Conservation (phyloP, 2,888 invertebrate genomes). For the Graphium colonna region DNA sequence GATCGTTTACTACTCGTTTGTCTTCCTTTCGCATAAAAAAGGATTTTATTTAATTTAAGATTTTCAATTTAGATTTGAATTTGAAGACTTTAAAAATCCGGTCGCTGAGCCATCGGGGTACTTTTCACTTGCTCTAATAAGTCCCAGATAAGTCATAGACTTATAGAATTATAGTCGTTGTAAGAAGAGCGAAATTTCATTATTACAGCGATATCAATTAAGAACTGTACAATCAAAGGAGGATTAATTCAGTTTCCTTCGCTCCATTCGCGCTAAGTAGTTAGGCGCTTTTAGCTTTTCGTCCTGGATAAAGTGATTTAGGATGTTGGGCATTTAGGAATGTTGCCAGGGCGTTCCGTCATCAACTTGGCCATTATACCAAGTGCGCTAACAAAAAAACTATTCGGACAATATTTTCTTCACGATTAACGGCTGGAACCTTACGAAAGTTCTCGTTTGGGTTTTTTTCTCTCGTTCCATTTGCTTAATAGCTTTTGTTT, state of each 20-base stretch:
- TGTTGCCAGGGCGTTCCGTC: constrained; percentile 12
- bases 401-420: neutral
- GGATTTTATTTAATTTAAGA: too few relatives aligned
- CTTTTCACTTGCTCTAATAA: too few relatives aligned
- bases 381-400: neutral
- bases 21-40: too few relatives aligned
- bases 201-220: neutral
- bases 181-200: neutral
- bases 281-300: constrained; percentile 3
- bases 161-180: neutral
- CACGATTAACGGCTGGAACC: neutral
- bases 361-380: constrained; percentile 7
- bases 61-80: too few relatives aligned
- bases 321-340: constrained; percentile 15
- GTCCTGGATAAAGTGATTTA: constrained; percentile 6
- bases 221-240: neutral
- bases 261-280: constrained; percentile 2
- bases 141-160: too few relatives aligned
- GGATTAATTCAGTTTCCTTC: constrained; percentile 7
- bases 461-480: too few relatives aligned
- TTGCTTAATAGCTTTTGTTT: too few relatives aligned
- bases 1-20: too few relatives aligned
- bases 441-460: too few relatives aligned
- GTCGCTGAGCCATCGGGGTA: too few relatives aligned
- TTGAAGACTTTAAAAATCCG: too few relatives aligned